These are phyloP conservation scores for Heteractis magnifica DNA, from an alignment of 92 coral and sea anemone genomes.

Conservation along the genomic window DNA sequence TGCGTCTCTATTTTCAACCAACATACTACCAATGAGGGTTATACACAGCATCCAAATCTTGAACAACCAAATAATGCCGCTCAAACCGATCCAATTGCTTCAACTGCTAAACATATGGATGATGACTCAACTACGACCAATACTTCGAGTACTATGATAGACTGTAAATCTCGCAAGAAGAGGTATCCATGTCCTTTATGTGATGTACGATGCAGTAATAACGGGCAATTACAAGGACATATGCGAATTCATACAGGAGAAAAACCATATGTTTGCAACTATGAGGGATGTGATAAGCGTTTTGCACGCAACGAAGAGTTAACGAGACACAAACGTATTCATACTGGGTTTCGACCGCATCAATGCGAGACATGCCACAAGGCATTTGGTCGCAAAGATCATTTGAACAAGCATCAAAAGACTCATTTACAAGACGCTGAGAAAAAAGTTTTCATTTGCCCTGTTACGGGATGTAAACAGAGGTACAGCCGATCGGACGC, in stretches of 20 bases:
- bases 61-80: constrained; percentile 17
- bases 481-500: constrained; percentile 94
- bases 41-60: neutral
- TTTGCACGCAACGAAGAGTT: constrained; percentile 95
- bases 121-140: neutral
- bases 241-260: constrained; percentile 91
- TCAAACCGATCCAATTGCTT: neutral
- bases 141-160: constrained; percentile 22
- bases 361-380: constrained; percentile 82
- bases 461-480: constrained; percentile 78
- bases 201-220: constrained; percentile 90
- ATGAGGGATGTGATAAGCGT: constrained; percentile 80
- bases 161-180: constrained; percentile 69
- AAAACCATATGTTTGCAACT: constrained; percentile 71
- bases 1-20: constrained; percentile 9
- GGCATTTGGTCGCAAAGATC: constrained; percentile 94
- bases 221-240: constrained; percentile 92
- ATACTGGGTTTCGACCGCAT: constrained; percentile 91
- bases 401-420: constrained; percentile 83
- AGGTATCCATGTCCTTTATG: constrained; percentile 88
- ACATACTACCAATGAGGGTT: constrained; percentile 5
- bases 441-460: constrained; percentile 71
- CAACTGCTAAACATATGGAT: neutral
- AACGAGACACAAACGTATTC: constrained; percentile 87
- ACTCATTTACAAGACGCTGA: constrained; percentile 83